Evolutionary conservation across 2,797 vertebrate genomes (phyloP).

Genomic region (Morus bassanus): DNA sequence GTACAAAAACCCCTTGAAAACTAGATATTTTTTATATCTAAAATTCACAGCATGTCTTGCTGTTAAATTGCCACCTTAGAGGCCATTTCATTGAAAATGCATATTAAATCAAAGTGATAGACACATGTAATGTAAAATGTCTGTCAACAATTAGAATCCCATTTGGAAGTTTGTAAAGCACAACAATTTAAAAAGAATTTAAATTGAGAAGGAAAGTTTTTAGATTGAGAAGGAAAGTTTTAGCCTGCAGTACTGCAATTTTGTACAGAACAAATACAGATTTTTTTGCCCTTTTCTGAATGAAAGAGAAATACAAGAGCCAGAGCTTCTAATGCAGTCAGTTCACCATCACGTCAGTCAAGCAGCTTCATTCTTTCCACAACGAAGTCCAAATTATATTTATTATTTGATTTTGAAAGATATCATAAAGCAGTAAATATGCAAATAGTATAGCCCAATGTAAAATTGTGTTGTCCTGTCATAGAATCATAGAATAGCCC

Average conservation of each 20-base stretch:
- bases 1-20: neutral
- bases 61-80: constrained; percentile 72
- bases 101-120: constrained; percentile 75
- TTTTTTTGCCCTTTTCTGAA: neutral
- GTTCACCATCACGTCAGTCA: neutral
- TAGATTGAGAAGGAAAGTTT: constrained; percentile 44
- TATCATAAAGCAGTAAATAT: neutral
- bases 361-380: neutral
- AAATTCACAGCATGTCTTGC: constrained; percentile 69
- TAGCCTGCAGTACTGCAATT: neutral
- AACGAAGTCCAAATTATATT: neutral
- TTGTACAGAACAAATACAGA: neutral
- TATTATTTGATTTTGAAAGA: constrained; percentile 28
- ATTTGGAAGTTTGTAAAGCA: constrained; percentile 70
- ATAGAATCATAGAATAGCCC: neutral
- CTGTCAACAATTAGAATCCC: constrained; percentile 70
- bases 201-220: constrained; percentile 57
- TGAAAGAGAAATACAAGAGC: neutral
- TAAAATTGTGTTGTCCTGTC: neutral
- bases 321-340: neutral
- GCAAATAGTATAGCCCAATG: neutral
- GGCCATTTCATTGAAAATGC: constrained; percentile 71
- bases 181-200: constrained; percentile 65
- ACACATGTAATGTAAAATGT: constrained; percentile 68
- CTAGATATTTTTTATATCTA: constrained; percentile 57